phyloP scores from a whole-genome alignment of 2,888 invertebrate genomes.

The Anthrax anthrax region DNA sequence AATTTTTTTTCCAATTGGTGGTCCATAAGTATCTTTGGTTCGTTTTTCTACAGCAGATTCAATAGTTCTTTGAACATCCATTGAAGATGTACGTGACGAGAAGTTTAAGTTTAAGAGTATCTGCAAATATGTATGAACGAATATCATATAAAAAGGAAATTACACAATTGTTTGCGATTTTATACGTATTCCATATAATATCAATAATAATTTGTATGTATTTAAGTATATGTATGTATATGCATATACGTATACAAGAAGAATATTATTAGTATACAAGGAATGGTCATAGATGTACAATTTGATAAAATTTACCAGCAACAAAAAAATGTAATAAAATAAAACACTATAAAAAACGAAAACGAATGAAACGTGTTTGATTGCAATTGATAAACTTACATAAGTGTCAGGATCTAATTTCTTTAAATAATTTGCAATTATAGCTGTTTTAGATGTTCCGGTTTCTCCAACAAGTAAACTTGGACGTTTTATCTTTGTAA shows the following conservation, averaged over 20 bases:
- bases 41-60: slow-evolving; percentile 81
- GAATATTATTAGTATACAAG: neutral
- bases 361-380: neutral
- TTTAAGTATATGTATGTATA: no score
- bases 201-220: no score
- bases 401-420: slow-evolving; percentile 51
- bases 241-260: no score
- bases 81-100: slow-evolving; percentile 78
- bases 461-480: slow-evolving; percentile 79
- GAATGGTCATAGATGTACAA: neutral
- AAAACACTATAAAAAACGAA: no score
- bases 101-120: slow-evolving; percentile 65
- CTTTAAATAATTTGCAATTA: slow-evolving; percentile 66
- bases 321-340: no score
- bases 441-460: slow-evolving; percentile 85
- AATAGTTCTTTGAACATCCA: slow-evolving; percentile 77
- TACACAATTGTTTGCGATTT: neutral
- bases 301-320: no score
- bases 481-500: slow-evolving; percentile 50
- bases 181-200: no score
- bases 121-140: neutral
- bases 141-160: neutral
- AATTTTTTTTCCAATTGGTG: slow-evolving; percentile 77
- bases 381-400: slow-evolving; percentile 36
- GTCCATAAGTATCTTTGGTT: slow-evolving; percentile 80